Conservation (phyloP, 2,113 vertebrate species). For the Spilogale gracilis region DNA sequence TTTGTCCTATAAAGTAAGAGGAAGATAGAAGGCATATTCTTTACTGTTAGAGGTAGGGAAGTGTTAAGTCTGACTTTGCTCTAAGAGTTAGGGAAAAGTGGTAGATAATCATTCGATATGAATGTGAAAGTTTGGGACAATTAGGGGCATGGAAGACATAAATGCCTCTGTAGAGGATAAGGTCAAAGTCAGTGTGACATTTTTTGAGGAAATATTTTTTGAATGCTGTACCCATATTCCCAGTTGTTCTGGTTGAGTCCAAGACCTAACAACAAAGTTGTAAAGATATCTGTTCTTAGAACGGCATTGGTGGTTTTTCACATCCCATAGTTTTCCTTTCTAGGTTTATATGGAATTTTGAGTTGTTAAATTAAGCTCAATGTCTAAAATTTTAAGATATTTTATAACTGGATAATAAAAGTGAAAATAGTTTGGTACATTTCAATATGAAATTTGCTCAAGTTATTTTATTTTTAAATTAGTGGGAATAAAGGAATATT, state of each 20-base stretch:
- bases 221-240: background rate
- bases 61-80: conserved; percentile 35
- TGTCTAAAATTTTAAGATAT: conserved; percentile 9
- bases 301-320: background rate
- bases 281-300: background rate
- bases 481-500: background rate
- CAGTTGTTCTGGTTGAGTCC: background rate
- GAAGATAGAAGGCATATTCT: background rate
- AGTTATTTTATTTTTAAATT: background rate
- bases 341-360: background rate
- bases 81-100: conserved; percentile 14
- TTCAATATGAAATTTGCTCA: background rate
- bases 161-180: background rate
- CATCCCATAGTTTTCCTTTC: background rate
- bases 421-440: background rate
- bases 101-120: background rate
- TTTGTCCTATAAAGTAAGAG: background rate
- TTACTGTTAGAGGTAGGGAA: background rate
- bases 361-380: background rate
- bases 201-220: background rate
- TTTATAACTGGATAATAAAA: conserved; percentile 15
- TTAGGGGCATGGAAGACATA: background rate
- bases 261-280: background rate
- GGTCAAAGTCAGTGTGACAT: background rate
- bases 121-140: background rate